Base-by-base conservation (phyloP, 2,113 vertebrate species). In the Gila orcuttii region DNA sequence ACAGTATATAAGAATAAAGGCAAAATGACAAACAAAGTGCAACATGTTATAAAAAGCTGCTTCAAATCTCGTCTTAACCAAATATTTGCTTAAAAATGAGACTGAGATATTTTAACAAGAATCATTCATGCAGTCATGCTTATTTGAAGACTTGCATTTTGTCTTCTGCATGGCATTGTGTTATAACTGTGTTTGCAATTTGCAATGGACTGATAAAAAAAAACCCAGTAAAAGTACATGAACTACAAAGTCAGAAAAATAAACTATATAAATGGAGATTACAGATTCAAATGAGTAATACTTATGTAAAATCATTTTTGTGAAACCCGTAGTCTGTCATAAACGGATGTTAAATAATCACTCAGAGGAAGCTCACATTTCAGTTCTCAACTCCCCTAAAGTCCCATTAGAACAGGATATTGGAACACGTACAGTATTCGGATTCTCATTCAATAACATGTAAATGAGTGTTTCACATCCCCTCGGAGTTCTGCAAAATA, bases 391-490 rank as follows among this genome's bases (percentile, higher is more conserved):
- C 57, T 62, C 42, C 55, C 78, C 33, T 45, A 11, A 62, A 39
- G 57, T 23, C 23, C 52, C 19, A 57, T 60, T 25, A 45, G 0
- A 60, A 39, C 31, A 79, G 78, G 19, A 62, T 59, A 60, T 60
- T 60, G 57, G 12, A 79, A 33, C 52, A 21, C 9, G 9, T 12
- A 36, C 39, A 15, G 71, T 74, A 13, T 36, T 4, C 23, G 0
- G 71, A 47, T 47, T 62, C 33, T 62, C 78, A 19, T 79, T 62
- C 57, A 62, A 79, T 62, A 62, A 79, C 78, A 28, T 60, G 36
- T 12, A 62, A 60, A 79, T 62, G 11, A 79, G 6, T 31, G 47
- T 33, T 52, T 52, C 3, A 3, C 11, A 2, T 15, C 71, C 42
- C 74, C 28, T 25, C 31, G 25, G 74, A 28, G 74, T 17, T 19